Conservation (phyloP, 1,140 invertebrate species). For the Philotrypesis tridentata region DNA sequence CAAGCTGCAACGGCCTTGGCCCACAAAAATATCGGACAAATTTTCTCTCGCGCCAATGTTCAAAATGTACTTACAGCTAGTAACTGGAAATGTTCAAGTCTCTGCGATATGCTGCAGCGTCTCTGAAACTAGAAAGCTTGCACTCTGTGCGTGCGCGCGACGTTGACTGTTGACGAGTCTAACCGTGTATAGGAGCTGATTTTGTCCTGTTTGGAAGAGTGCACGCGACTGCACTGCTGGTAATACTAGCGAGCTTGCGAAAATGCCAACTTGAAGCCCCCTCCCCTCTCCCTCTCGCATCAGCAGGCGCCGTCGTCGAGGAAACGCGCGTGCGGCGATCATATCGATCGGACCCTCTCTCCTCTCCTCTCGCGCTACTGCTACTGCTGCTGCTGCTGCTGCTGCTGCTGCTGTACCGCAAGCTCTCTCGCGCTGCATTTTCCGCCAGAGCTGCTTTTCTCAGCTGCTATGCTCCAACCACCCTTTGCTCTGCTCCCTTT, state of each 20-base stretch:
- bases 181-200: too few species aligned
- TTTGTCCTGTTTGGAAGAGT: slow-evolving; percentile 33
- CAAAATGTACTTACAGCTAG: too few species aligned
- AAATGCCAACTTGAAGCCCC: slow-evolving; percentile 45
- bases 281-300: background rate
- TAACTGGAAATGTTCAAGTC: too few species aligned
- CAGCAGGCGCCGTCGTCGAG: slow-evolving; percentile 43
- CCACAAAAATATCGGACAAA: too few species aligned
- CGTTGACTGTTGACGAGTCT: slow-evolving; percentile 29
- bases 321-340: slow-evolving; percentile 35
- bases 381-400: too few species aligned
- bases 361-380: background rate
- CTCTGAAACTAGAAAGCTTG: too few species aligned
- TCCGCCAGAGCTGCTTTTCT: background rate
- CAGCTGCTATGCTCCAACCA: background rate
- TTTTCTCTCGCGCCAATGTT: too few species aligned
- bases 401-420: too few species aligned
- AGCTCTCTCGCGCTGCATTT: background rate
- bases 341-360: slow-evolving; percentile 40
- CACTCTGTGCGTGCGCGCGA: too few species aligned
- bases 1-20: too few species aligned
- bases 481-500: too few species aligned
- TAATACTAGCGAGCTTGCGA: slow-evolving; percentile 17
- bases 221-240: background rate
- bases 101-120: too few species aligned